Percentiles rank a stretch among this genome's conserved stretches.
Evolutionary conservation across 1,140 invertebrate genomes (phyloP).

Genomic region (Drosophila guanche): DNA sequence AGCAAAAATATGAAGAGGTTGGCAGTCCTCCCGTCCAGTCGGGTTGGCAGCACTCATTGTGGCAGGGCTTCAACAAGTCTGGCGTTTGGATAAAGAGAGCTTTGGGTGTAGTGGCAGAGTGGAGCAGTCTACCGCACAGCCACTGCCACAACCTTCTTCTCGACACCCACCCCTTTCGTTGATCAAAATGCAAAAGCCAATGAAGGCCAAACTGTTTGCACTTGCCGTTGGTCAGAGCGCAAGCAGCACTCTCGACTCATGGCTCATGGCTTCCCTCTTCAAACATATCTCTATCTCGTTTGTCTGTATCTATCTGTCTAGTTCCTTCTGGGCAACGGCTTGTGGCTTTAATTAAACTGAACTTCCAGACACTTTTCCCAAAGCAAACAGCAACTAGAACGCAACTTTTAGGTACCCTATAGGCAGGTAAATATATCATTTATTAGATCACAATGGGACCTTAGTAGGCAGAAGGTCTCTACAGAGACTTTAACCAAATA

Average conservation of each 20-base stretch:
- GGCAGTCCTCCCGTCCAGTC: conserved; percentile 15
- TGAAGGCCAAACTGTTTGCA: conserved; percentile 16
- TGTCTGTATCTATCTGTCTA: conserved; percentile 18
- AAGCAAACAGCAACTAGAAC: conserved; percentile 18
- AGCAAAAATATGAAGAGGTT: background rate
- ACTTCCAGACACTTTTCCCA: conserved; percentile 48
- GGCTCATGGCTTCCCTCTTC: too few relatives aligned
- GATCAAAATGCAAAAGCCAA: conserved; percentile 22
- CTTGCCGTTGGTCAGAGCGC: conserved; percentile 38
- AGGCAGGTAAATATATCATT: too few relatives aligned
- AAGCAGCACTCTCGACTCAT: conserved; percentile 7
- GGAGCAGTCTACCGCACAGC: background rate
- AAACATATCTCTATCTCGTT: background rate
- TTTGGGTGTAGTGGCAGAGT: too few relatives aligned
- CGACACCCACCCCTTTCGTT: background rate
- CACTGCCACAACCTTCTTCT: too few relatives aligned
- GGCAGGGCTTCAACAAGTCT: conserved; percentile 31
- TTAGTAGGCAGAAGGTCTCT: too few relatives aligned
- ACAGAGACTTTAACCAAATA: too few relatives aligned
- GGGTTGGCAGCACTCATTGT: conserved; percentile 46
- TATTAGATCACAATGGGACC: too few relatives aligned
- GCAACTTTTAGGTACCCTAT: too few relatives aligned
- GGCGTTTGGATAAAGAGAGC: too few relatives aligned
- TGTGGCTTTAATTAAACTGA: conserved; percentile 73
- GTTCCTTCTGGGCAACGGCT: conserved; percentile 28